These are phyloP conservation scores for Parochlus steinenii DNA, from an alignment of 2,888 invertebrate species.

Conservation along the genomic window DNA sequence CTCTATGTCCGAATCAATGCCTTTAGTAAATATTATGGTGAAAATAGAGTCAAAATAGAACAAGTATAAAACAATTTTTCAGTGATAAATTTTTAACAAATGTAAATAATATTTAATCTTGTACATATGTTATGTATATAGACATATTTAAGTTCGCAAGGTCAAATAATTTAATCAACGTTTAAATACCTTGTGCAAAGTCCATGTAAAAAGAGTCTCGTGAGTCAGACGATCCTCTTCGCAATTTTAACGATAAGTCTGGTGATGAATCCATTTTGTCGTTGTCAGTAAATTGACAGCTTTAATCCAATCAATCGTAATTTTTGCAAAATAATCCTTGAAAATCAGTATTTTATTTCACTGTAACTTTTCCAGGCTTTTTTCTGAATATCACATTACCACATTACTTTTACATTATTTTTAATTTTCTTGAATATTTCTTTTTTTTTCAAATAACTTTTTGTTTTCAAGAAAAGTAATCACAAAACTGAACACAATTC, in stretches of 20 bases:
- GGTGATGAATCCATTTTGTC: slow-evolving; percentile 55
- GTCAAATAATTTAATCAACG: no score
- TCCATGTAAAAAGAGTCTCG: slow-evolving; percentile 83
- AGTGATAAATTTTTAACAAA: no score
- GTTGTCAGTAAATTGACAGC: not conserved
- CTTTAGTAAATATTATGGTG: no score
- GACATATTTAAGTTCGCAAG: no score
- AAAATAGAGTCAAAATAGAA: no score
- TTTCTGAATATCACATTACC: not conserved
- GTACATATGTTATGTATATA: no score
- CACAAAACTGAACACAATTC: no score
- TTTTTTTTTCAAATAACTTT: not conserved
- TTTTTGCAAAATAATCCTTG: no score
- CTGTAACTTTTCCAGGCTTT: not conserved
- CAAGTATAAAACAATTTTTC: no score
- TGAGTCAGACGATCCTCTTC: slow-evolving; percentile 73
- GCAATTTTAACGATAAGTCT: slow-evolving; percentile 67
- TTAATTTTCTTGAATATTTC: no score
- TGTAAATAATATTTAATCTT: no score
- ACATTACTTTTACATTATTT: not conserved
- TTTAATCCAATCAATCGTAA: not conserved
- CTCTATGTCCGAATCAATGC: slow-evolving; percentile 80
- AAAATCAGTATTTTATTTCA: no score
- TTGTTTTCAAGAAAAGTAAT: not conserved
- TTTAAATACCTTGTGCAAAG: slow-evolving; percentile 75